Evolutionary conservation across 2,888 invertebrate genomes (phyloP), one percentile per base, ranked within the genome.

Genomic region (Ochropacha duplaris): DNA sequence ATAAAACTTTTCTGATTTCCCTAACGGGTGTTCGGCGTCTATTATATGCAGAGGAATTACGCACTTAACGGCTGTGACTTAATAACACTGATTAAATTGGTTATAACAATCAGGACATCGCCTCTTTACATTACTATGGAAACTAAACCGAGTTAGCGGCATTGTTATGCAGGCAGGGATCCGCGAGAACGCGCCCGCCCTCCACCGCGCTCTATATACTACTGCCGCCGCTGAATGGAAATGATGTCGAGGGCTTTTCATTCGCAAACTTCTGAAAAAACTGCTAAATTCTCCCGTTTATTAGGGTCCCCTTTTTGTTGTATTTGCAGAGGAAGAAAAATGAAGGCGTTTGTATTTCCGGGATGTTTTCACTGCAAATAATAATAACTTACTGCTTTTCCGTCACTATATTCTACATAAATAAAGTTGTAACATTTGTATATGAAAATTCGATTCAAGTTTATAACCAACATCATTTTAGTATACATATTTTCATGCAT

Each of bases 161-260:
- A 74, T 78, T 59, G 55, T 60, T 55, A 36, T 55, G 57, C 59
- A 62, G 58, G 57, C 69, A 61, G 66, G 55, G 54, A 9, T 44
- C 54, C 39, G 55, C 61, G 54, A 49, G 57, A 58, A 70, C 79
- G 72, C 90, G 80, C 61, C 86, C 84, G 81, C 66, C 78, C 71
- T 69, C 78, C 71, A 59, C 74, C 82, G 88, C 86, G 88, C 66
- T 80, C 82, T 72, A 79, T 87, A 87, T 83, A 83, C 79, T 69
- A 92, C 91, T 92, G 88, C 84, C 83, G 69, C 61, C 62, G 75
- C 60, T 71, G 65, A 74, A 78, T 69, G 78, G 78, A 78, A 79
- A 79, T 78, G 77, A 75, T 79, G 64, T 65, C 71, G 74, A 84
- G 76, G 77, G 74, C 82, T 83, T 81, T 72, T 78, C 75, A 79